Evolutionary conservation across 1,140 invertebrate species (phyloP).

Genomic region (Drosophila simulans): DNA sequence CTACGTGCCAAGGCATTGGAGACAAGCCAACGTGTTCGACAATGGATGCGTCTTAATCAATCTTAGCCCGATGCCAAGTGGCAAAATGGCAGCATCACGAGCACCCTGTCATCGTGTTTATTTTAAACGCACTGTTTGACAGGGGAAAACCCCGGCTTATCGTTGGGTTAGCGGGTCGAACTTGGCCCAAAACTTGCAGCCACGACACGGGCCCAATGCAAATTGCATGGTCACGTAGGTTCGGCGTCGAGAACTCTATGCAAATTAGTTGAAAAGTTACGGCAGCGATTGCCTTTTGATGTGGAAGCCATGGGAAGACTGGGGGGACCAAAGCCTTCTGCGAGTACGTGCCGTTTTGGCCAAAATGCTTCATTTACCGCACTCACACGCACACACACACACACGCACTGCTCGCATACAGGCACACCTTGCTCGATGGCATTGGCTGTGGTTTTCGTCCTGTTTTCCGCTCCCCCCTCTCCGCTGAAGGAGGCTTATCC

Average conservation of each 20-base stretch:
- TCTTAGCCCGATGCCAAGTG: constrained; percentile 55
- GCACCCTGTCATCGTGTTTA: constrained; percentile 43
- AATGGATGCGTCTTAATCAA: constrained; percentile 83
- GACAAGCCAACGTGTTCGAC: constrained; percentile 66
- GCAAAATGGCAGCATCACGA: constrained; percentile 18
- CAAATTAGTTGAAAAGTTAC: constrained; percentile 74
- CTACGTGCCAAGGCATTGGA: constrained; percentile 59
- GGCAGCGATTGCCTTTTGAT: constrained; percentile 77
- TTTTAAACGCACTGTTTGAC: constrained; percentile 56
- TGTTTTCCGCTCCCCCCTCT: not conserved
- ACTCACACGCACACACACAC: constrained; percentile 9
- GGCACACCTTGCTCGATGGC: constrained; percentile 50
- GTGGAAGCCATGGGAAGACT: constrained; percentile 30
- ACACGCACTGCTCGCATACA: constrained; percentile 20
- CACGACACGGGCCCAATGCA: constrained; percentile 31
- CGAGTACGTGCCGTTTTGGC: constrained; percentile 66
- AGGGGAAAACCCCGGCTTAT: constrained; percentile 12
- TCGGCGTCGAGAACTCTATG: constrained; percentile 49
- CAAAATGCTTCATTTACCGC: constrained; percentile 73
- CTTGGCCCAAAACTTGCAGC: constrained; percentile 36
- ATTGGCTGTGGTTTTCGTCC: constrained; percentile 29
- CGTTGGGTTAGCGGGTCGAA: not conserved
- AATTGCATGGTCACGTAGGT: constrained; percentile 73
- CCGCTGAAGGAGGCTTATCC: constrained; percentile 33
- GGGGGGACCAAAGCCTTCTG: constrained; percentile 13